Base-by-base conservation (phyloP, 2,113 vertebrate genomes). In the Chloropsis cyanopogon region DNA sequence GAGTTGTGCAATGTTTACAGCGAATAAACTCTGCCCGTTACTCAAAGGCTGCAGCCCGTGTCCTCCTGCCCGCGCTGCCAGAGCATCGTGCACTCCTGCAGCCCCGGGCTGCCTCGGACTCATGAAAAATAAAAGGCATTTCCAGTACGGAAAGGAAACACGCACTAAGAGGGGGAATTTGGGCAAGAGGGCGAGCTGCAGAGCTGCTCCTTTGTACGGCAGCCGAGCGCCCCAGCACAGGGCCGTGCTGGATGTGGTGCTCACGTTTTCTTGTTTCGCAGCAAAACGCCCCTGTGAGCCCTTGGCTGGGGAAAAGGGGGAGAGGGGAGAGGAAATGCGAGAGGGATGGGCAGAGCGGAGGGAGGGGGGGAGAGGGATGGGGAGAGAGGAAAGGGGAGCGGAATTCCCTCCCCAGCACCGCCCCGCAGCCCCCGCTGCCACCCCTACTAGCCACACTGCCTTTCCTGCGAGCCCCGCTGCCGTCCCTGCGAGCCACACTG, bases 81-180 rank as follows among this genome's bases (percentile, higher is more conserved):
- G 39, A 91, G 83, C 94, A 72, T n/a, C 71, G 5, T 1, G 21
- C 10, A 7, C 69, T 16, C 68, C 54, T 2, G 76, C 16, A 3
- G 68, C 71, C 61, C 31, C 10, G 42, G 46, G 41, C 84, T 53
- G 77, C 88, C 82, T 68, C 22, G 2, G 5, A 4, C 14, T 52
- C 63, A 7, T 49, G 12, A 44, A 61, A 83, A 86, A 56, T 44
- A 65, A 81, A 50, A 44, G 2, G 22, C 46, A 28, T 52, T 69
- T 77, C 70, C 81, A 81, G 31, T 0, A 31, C 0, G 8, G 47
- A 5, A 8, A 35, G 57, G 23, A 50, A 15, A 28, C 19, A 3
- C 0, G 35, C 0, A 54, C 22, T 3, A 20, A 28, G 65, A 56
- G 17, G 33, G 21, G 10, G 1, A 11, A 26, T 23, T 5, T 7